A percentile compares a stretch with the other conserved stretches of the same genome.
These are phyloP conservation scores for Rhaphigaster nebulosa DNA, from an alignment of 2,888 invertebrate genomes.

Conservation along the genomic window DNA sequence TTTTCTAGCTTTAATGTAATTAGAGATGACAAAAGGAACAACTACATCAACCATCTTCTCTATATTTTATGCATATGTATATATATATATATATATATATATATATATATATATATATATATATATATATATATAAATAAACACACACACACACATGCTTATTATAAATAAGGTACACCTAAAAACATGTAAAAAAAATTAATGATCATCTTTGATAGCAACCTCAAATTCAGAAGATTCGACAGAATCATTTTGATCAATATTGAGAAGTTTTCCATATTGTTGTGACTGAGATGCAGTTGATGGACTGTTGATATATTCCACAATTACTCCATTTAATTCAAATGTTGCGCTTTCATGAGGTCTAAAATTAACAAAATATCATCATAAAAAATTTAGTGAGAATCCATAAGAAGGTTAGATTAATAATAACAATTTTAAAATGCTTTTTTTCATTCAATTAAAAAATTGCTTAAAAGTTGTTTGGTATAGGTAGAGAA, in stretches of 20 bases:
- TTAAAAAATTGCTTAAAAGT: neutral
- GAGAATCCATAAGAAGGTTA: neutral
- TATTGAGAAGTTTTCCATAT: slow-evolving; percentile 50
- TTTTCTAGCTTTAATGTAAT: no score
- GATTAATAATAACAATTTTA: no score
- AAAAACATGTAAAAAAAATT: neutral
- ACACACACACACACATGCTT: no score
- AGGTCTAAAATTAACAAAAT: slow-evolving; percentile 30
- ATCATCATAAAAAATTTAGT: neutral
- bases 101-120: no score
- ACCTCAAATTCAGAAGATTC: slow-evolving; percentile 47
- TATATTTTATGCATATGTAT: no score
- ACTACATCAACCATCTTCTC: no score
- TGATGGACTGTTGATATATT: slow-evolving; percentile 46
- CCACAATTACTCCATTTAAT: slow-evolving; percentile 53
- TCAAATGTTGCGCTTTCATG: slow-evolving; percentile 42
- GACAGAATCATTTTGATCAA: slow-evolving; percentile 47
- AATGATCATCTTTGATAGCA: neutral
- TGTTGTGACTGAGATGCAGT: slow-evolving; percentile 36
- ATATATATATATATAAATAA: no score
- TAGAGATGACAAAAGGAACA: no score
- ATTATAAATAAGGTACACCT: neutral
- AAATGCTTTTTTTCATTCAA: no score
- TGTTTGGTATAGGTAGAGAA: neutral
- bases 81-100: no score